Percentiles rank a stretch among this genome's conserved stretches.
Evolutionary conservation across 2,888 invertebrate species (phyloP).

Genomic region (Meganola albula): DNA sequence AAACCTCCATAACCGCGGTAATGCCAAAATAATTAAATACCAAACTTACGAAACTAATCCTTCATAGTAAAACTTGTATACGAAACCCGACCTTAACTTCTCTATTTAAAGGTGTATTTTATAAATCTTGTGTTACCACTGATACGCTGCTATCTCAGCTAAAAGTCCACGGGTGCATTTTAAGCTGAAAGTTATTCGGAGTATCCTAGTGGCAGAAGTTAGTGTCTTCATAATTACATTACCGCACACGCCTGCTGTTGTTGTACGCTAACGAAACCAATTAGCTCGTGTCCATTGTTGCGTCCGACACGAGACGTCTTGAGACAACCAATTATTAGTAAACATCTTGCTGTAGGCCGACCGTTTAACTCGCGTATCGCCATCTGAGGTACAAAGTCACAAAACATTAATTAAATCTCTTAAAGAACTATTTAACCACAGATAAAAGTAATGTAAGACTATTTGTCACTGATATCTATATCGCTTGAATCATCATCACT

Average conservation of each 20-base stretch:
- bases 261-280: slow-evolving; percentile 62
- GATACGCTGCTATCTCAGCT: not conserved
- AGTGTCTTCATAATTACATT: slow-evolving; percentile 51
- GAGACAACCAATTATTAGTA: not conserved
- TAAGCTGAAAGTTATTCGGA: slow-evolving; percentile 41
- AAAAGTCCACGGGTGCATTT: slow-evolving; percentile 28
- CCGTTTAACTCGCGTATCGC: no score
- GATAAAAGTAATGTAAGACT: no score
- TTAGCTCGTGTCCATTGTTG: slow-evolving; percentile 39
- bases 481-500: no score
- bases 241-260: slow-evolving; percentile 35
- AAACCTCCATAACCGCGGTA: slow-evolving; percentile 3
- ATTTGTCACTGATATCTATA: no score
- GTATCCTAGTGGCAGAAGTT: slow-evolving; percentile 20
- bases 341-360: no score
- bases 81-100: not conserved
- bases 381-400: no score
- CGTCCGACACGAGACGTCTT: slow-evolving; percentile 28
- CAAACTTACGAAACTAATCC: not conserved
- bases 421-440: no score
- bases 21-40: slow-evolving; percentile 20
- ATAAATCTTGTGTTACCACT: not conserved
- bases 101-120: not conserved
- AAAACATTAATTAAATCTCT: no score
- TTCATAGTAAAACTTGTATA: not conserved